phyloP scores from a whole-genome alignment of 2,797 vertebrate genomes.

The Siniperca obscura region DNA sequence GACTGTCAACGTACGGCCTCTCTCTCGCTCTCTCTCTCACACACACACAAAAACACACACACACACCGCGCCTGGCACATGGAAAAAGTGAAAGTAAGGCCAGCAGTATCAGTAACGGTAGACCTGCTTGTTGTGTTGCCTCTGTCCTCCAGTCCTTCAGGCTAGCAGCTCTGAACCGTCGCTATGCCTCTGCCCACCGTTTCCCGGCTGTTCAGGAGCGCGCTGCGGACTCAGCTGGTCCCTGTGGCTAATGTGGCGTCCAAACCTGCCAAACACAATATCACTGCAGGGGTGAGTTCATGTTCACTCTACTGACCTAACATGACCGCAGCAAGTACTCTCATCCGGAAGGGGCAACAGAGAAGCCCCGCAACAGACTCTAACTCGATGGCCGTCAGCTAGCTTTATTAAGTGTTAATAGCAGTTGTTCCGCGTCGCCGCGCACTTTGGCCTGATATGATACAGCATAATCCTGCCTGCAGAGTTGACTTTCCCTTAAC shows the following conservation, averaged over 20 bases:
- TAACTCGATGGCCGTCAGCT: too few species aligned
- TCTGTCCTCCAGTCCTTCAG: background rate
- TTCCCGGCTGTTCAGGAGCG: slow-evolving; percentile 69
- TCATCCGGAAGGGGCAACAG: background rate
- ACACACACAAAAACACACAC: background rate
- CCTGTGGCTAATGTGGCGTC: slow-evolving; percentile 54
- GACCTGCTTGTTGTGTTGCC: background rate
- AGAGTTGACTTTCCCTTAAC: background rate
- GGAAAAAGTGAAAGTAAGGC: background rate
- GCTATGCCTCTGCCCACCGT: slow-evolving; percentile 70
- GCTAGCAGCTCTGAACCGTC: background rate
- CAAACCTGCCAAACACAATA: slow-evolving; percentile 75
- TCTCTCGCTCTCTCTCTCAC: background rate
- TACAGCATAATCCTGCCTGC: background rate
- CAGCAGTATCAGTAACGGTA: background rate
- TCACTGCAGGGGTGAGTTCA: slow-evolving; percentile 75
- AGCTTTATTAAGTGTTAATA: background rate
- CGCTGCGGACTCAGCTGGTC: slow-evolving; percentile 60
- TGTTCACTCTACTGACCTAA: rapidly evolving
- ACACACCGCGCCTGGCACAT: background rate
- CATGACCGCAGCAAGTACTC: too few species aligned
- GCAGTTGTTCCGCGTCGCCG: background rate
- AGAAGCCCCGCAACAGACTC: background rate
- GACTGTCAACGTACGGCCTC: background rate
- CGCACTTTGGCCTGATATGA: slow-evolving; percentile 5